Base-by-base conservation (phyloP, 2,888 invertebrate species). In the Gari tellinella region DNA sequence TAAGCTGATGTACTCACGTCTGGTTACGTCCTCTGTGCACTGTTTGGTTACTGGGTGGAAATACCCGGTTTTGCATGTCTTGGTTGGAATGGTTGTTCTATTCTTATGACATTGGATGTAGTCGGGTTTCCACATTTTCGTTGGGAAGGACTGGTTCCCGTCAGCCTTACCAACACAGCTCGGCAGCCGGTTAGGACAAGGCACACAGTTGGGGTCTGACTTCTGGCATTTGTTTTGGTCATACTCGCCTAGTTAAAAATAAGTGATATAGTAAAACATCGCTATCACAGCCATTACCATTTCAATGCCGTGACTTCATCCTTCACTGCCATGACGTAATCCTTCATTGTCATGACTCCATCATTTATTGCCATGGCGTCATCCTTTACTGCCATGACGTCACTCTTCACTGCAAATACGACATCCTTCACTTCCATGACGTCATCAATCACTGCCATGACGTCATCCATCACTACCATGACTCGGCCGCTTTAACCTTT, bases 161-260 rank as follows among this genome's bases (percentile, higher is more conserved):
- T 82, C 80, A 3, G 45, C 8, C 19, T 53, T 48, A 7, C 80
- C 82, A 7, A 74, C 64, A 68, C 83, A 83, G 51, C 73, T 72
- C n/a, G 82, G 82, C 4, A 81, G 64, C 38, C 80, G 61, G 14
- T 77, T 72, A 23, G 73, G 56, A 48, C 84, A 84, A 1, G 70
- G 74, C 7, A 65, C 31, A 64, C 84, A 84, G 1, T 48, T 55
- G 1, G 73, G 62, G 25, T 78, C 75, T 10, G 68, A 43, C 10
- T 37, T 25, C 14, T 67, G 56, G 37, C 82, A 82, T 10, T 51
- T 43, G 38, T 78, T 78, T 41, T 80, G 75, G 23, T 64, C 45
- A 41, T 82, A 82, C 21, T 80, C 74, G 66, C 80, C 80, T 82
- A n/a, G n/a, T n/a, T n/a, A n/a, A n/a, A n/a, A n/a, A n/a, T n/a